Evolutionary conservation across 1,140 invertebrate genomes (phyloP), one percentile per base, ranked within the genome.

Genomic region (Meteorus sp.): DNA sequence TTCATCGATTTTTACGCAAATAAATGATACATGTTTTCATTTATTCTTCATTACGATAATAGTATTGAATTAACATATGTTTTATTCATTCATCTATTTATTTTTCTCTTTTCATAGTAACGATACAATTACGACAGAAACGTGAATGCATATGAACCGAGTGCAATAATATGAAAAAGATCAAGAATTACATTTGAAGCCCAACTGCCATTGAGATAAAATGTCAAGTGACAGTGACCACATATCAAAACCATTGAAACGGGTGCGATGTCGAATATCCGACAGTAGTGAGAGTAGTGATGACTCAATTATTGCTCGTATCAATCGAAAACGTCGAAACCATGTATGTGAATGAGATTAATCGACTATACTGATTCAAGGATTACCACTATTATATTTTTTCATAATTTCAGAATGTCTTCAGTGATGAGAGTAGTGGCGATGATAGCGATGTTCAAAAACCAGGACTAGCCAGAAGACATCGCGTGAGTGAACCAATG

Each of bases 161-260:
- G n/a, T n/a, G n/a, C n/a, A n/a, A n/a, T n/a, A n/a, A n/a, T n/a
- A 19, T 31, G 22, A 52, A 13, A 23, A 35, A 35, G 20, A 5
- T 11, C 31, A 23, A 9, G 13, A 52, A 17, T 20, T 11, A 23
- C 37, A 37, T 9, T 6, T 52, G 31, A 20, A 6, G n/a, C 13
- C n/a, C n/a, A n/a, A 23, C 27, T 17, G n/a, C 19, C 5, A 29
- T 3, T 37, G 19, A 22, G n/a, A 33, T 47, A 74, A 69, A 53
- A 79, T 79, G 77, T 74, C 77, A 54, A 76, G 69, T 60, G 72
- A 76, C 56, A 70, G 65, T 29, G 71, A 73, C 52, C 50, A 59
- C 45, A 39, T 43, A 33, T 39, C 63, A 15, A 64, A 65, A 43
- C 68, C 60, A 52, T 51, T 58, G 29, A 71, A 69, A 59, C 68